Evolutionary conservation across 2,797 vertebrate species (phyloP).

Genomic region (Oreochromis grahami): DNA sequence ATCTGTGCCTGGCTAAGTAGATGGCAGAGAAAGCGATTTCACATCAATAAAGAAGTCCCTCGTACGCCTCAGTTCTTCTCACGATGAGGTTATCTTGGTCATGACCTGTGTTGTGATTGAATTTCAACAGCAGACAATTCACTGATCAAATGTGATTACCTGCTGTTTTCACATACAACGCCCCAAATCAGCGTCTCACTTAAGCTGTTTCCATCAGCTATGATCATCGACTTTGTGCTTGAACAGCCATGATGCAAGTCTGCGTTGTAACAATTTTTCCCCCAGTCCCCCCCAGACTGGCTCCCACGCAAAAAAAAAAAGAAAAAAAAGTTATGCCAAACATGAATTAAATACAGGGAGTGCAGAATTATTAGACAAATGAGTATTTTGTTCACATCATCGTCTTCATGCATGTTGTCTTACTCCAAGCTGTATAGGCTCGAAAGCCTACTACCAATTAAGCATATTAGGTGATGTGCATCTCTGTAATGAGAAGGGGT

Average conservation of each 20-base stretch:
- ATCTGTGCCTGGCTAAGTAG: constrained; percentile 24
- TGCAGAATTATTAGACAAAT: too few species aligned
- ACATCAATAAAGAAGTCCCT: not conserved
- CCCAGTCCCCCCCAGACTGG: too few species aligned
- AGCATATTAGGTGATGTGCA: too few species aligned
- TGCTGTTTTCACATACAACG: not conserved
- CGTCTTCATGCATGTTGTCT: too few species aligned
- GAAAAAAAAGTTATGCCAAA: not conserved
- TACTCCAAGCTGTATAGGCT: too few species aligned
- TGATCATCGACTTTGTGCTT: not conserved
- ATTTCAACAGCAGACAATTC: not conserved
- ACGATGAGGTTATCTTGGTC: constrained; percentile 7
- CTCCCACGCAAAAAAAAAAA: not conserved
- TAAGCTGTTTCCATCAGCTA: not conserved
- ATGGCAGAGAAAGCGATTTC: not conserved
- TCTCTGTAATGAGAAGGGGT: too few species aligned
- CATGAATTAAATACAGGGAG: constrained; percentile 50
- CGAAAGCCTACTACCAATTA: too few species aligned
- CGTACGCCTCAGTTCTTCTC: not conserved
- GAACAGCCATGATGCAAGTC: not conserved
- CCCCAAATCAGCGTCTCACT: not conserved
- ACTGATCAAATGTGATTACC: constrained; percentile 17
- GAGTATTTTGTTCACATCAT: too few species aligned
- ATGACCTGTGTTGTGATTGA: not conserved
- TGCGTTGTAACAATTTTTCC: not conserved